These are phyloP conservation scores for Brotula barbata DNA, from an alignment of 2,797 vertebrate genomes.

Conservation along the genomic window DNA sequence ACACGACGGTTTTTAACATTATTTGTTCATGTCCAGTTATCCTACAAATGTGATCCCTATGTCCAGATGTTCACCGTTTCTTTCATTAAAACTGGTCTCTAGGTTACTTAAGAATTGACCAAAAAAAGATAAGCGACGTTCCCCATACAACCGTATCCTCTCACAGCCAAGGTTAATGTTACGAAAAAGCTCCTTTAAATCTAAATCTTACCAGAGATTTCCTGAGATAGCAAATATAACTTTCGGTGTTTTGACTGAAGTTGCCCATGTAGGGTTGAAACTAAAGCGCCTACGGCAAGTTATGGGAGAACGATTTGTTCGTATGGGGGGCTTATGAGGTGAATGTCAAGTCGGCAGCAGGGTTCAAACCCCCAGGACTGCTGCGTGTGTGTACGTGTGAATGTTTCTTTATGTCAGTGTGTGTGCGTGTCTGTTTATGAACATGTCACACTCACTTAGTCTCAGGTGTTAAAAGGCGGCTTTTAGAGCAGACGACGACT, in stretches of 20 bases:
- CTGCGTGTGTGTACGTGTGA: background rate
- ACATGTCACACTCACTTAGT: slow-evolving; percentile 40
- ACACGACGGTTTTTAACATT: too few relatives aligned
- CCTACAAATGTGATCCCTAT: too few relatives aligned
- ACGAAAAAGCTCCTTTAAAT: background rate
- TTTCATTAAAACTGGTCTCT: too few relatives aligned
- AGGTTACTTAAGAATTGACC: too few relatives aligned
- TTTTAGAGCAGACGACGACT: slow-evolving; percentile 25
- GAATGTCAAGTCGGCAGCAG: slow-evolving; percentile 13
- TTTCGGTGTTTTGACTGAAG: background rate
- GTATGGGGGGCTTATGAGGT: background rate
- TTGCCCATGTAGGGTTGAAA: slow-evolving; percentile 7
- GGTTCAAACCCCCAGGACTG: slow-evolving; percentile 8
- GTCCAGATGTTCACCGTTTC: too few relatives aligned
- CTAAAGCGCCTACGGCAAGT: background rate
- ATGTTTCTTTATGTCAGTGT: slow-evolving; percentile 13
- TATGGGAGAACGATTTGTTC: slow-evolving; percentile 4
- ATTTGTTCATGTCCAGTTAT: too few relatives aligned
- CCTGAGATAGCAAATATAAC: too few relatives aligned
- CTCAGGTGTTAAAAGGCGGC: slow-evolving; percentile 43
- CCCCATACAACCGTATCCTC: background rate
- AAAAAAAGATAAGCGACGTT: too few relatives aligned
- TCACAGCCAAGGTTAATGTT: background rate
- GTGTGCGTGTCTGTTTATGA: background rate
- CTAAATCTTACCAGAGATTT: too few relatives aligned